Evolutionary conservation across 2,888 invertebrate genomes (phyloP).

Genomic region (Leptinotarsa haldemani): DNA sequence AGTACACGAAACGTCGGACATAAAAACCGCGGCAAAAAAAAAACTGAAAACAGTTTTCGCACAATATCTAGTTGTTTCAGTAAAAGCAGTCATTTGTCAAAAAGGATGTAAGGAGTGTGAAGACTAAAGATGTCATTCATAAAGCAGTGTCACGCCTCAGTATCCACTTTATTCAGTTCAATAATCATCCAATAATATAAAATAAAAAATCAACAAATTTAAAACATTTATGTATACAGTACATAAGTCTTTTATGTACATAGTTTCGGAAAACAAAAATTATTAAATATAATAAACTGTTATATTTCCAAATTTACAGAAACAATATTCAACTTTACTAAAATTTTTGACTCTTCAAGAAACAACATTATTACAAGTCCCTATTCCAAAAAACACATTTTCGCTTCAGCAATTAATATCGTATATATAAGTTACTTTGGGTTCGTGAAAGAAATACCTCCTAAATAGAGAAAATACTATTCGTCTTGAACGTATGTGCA

Average conservation of each 20-base stretch:
- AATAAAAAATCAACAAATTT: conserved; percentile 43
- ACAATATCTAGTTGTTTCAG: no score
- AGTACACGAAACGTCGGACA: no score
- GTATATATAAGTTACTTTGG: conserved; percentile 29
- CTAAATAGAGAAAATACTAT: conserved; percentile 42
- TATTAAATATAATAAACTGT: conserved; percentile 37
- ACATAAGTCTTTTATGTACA: conserved; percentile 38
- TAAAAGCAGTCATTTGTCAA: no score
- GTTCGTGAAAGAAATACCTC: conserved; percentile 32
- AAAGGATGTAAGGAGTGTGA: no score
- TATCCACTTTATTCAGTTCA: conserved; percentile 38
- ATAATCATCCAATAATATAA: conserved; percentile 42
- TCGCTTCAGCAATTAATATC: conserved; percentile 22
- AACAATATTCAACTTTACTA: conserved; percentile 39
- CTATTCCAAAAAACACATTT: conserved; percentile 32
- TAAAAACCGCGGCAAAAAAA: no score
- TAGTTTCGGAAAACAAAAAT: conserved; percentile 39
- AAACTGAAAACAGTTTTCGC: no score
- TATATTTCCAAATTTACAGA: conserved; percentile 37
- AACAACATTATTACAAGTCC: conserved; percentile 40
- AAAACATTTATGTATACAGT: conserved; percentile 40
- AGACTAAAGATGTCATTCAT: no score
- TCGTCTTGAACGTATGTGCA: conserved; percentile 34
- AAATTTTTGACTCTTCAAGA: conserved; percentile 30
- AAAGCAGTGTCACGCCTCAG: conserved; percentile 31